phyloP scores from a whole-genome alignment of 2,113 vertebrate genomes.

The Xenus cinereus region DNA sequence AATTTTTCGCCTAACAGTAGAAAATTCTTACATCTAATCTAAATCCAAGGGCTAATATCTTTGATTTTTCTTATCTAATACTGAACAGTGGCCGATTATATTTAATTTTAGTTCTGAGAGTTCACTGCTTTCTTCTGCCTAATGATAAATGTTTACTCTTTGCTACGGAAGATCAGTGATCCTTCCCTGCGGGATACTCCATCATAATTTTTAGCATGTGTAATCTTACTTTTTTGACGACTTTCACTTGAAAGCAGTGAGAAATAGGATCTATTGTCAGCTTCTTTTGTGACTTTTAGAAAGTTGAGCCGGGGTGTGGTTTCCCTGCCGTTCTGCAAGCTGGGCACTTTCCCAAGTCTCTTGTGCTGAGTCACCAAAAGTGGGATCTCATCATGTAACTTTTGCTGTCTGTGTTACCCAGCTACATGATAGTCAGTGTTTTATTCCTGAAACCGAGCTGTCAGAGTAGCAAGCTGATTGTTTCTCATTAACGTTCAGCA shows the following conservation, averaged over 20 bases:
- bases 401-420: not conserved
- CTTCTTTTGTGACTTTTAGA: not conserved
- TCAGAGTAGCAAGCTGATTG: not conserved
- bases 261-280: not conserved
- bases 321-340: not conserved
- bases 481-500: conserved; percentile 7
- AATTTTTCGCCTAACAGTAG: not conserved
- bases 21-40: not conserved
- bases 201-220: not conserved
- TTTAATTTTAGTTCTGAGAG: conserved; percentile 13
- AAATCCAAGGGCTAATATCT: not conserved
- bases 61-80: conserved; percentile 1
- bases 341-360: not conserved
- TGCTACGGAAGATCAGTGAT: not conserved
- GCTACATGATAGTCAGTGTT: not conserved
- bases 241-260: not conserved
- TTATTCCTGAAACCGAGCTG: not conserved
- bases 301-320: not conserved
- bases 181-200: not conserved
- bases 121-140: conserved; percentile 31
- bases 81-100: not conserved
- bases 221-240: not conserved
- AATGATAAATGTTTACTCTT: conserved; percentile 57
- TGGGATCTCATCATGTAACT: not conserved
- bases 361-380: conserved; percentile 12